Percentiles rank a stretch among this genome's conserved stretches.
These are phyloP conservation scores for Planococcus citri DNA, from an alignment of 1,140 invertebrate genomes.

Conservation along the genomic window DNA sequence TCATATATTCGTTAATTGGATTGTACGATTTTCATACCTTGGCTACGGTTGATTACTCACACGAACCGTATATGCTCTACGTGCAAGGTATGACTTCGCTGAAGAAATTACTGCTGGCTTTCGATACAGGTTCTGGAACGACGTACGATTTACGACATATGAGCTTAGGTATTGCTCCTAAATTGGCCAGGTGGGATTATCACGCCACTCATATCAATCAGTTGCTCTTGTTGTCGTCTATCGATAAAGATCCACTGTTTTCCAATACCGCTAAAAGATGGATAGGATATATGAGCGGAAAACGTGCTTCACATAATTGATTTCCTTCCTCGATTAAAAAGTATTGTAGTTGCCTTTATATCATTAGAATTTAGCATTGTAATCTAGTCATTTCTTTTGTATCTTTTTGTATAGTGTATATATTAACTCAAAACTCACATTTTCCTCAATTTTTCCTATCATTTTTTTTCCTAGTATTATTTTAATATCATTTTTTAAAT, in stretches of 20 bases:
- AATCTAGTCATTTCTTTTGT: background rate
- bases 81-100: constrained; percentile 76
- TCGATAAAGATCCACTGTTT: constrained; percentile 75
- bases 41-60: constrained; percentile 36
- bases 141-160: constrained; percentile 93
- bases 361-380: background rate
- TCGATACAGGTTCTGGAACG: constrained; percentile 91
- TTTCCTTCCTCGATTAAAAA: background rate
- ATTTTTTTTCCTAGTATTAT: background rate
- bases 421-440: too few relatives aligned
- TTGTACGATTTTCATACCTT: constrained; percentile 79
- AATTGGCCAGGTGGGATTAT: constrained; percentile 90
- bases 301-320: constrained; percentile 82
- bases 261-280: constrained; percentile 77
- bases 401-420: background rate
- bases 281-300: constrained; percentile 94
- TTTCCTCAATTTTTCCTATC: too few relatives aligned
- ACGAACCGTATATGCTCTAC: constrained; percentile 63
- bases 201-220: constrained; percentile 97
- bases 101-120: constrained; percentile 79
- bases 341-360: background rate
- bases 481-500: background rate
- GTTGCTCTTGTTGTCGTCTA: constrained; percentile 72
- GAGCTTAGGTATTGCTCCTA: constrained; percentile 75
- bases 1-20: constrained; percentile 94